Percentiles rank a stretch among this genome's conserved stretches.
Evolutionary conservation across 2,113 vertebrate genomes (phyloP).

Genomic region (Thomomys bottae): DNA sequence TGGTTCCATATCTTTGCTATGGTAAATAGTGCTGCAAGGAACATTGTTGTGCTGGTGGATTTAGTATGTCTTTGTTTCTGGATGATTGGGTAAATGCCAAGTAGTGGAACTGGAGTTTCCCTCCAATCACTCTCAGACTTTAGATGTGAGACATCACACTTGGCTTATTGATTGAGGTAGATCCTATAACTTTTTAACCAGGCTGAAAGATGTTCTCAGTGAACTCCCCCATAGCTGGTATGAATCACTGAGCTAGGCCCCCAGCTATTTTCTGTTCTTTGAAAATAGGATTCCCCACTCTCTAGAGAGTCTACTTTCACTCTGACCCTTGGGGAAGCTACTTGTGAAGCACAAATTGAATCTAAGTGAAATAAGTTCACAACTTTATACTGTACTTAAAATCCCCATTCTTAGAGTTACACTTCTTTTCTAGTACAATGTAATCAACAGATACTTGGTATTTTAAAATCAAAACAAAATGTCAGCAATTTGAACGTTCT

Average conservation of each 20-base stretch:
- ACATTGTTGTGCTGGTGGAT: too few species aligned
- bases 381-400: not conserved
- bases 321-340: not conserved
- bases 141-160: too few species aligned
- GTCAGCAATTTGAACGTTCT: not conserved
- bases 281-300: not conserved
- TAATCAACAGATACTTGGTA: not conserved
- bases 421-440: not conserved
- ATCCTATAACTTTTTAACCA: too few species aligned
- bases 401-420: not conserved
- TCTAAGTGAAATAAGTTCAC: constrained; percentile 12
- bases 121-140: too few species aligned
- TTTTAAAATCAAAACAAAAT: not conserved
- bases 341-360: not conserved
- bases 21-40: too few species aligned
- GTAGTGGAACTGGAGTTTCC: too few species aligned
- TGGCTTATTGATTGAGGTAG: too few species aligned
- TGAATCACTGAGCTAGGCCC: not conserved
- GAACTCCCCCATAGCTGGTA: too few species aligned
- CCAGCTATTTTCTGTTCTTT: not conserved
- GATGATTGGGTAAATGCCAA: too few species aligned
- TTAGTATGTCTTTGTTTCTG: too few species aligned
- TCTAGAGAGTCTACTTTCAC: not conserved
- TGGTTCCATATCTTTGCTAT: too few species aligned
- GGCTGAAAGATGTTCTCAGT: too few species aligned